A percentile compares a stretch with the other conserved stretches of the same genome.
Evolutionary conservation across 2,888 invertebrate species (phyloP).

Genomic region (Phengaris alcon): DNA sequence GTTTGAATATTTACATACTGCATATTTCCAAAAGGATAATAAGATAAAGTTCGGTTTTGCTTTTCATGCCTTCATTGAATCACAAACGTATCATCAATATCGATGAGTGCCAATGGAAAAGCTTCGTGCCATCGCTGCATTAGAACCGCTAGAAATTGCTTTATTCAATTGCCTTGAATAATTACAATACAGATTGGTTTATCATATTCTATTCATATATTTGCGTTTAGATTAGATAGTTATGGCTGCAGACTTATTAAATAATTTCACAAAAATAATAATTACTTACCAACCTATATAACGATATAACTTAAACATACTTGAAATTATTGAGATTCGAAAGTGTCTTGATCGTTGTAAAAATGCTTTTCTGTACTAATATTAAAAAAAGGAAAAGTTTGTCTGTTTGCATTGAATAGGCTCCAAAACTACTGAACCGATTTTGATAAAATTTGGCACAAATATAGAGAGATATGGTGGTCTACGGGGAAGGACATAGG

Average conservation of each 20-base stretch:
- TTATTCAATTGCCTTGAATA: background rate
- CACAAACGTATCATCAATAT: background rate
- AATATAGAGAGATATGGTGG: too few species aligned
- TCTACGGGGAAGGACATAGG: too few species aligned
- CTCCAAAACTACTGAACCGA: too few species aligned
- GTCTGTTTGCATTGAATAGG: too few species aligned
- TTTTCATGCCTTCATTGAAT: background rate
- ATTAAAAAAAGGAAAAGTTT: too few species aligned
- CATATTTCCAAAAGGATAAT: background rate
- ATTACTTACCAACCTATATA: background rate
- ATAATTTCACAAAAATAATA: too few species aligned
- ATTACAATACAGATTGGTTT: background rate
- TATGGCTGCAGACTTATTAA: background rate
- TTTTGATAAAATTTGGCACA: too few species aligned
- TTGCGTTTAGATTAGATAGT: background rate
- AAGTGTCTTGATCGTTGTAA: too few species aligned
- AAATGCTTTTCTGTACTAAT: too few species aligned
- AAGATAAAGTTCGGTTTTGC: background rate
- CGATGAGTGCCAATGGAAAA: background rate
- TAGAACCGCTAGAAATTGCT: background rate
- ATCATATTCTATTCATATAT: background rate
- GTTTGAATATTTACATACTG: background rate
- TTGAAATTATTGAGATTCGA: too few species aligned
- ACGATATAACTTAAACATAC: background rate
- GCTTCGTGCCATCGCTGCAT: background rate